Conservation (phyloP, 1,140 invertebrate species). For the Saxidomus purpurata region DNA sequence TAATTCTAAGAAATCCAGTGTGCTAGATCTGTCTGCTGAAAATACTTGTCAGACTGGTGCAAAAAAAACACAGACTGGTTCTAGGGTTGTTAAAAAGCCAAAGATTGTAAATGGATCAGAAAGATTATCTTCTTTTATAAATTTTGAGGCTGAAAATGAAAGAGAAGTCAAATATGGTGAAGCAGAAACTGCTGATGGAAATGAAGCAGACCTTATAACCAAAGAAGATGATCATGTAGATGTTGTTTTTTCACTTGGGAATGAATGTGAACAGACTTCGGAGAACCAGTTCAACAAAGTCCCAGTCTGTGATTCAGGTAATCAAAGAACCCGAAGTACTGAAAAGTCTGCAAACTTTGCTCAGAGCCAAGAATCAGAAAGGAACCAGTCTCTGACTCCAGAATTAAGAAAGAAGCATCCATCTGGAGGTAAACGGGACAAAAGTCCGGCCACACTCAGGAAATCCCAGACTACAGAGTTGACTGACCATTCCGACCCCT, state of each 20-base stretch:
- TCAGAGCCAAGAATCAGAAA: neutral
- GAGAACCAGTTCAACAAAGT: neutral
- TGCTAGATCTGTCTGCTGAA: neutral
- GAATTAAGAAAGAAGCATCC: conserved; percentile 25
- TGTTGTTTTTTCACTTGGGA: neutral
- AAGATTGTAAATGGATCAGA: neutral
- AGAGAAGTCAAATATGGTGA: neutral
- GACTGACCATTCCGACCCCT: conserved; percentile 86
- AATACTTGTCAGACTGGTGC: neutral
- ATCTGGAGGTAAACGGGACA: conserved; percentile 30
- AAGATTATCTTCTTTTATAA: conserved; percentile 13
- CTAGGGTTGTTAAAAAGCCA: neutral
- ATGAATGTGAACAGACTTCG: neutral
- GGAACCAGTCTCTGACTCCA: neutral
- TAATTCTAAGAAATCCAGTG: conserved; percentile 4
- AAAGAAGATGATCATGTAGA: neutral
- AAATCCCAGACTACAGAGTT: conserved; percentile 62
- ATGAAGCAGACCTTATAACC: neutral
- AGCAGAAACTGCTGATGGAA: neutral
- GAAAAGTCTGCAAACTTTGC: neutral
- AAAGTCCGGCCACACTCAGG: conserved; percentile 18
- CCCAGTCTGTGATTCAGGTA: neutral
- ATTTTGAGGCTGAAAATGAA: neutral
- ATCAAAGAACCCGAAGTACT: neutral
- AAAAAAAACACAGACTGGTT: neutral